Evolutionary conservation across 2,797 vertebrate genomes (phyloP).

Genomic region (Cynopterus sphinx): DNA sequence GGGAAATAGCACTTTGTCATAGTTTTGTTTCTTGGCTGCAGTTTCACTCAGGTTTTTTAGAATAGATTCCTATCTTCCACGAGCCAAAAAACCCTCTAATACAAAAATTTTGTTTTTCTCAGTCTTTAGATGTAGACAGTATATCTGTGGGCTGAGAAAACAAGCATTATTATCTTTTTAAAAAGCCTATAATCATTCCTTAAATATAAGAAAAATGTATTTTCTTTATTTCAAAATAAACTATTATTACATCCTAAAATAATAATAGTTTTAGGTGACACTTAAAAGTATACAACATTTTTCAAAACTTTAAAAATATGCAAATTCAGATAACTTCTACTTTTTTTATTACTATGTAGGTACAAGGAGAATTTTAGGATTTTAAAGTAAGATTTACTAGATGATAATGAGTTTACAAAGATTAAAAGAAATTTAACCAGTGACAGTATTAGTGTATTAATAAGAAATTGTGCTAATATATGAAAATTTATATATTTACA

Average conservation of each 20-base stretch:
- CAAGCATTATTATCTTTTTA: not conserved
- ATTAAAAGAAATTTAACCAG: not conserved
- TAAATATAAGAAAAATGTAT: not conserved
- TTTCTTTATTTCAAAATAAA: slow-evolving; percentile 15
- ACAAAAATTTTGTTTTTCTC: not conserved
- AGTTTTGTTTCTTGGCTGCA: not conserved
- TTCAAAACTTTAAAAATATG: not conserved
- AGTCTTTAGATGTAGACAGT: not conserved
- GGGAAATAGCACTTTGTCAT: not conserved
- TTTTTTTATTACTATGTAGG: not conserved
- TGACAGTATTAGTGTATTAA: not conserved
- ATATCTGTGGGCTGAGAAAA: not conserved
- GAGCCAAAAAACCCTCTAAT: not conserved
- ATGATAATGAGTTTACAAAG: not conserved
- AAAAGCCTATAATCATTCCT: not conserved
- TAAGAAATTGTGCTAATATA: not conserved
- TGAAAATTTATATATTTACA: not conserved
- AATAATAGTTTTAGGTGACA: not conserved
- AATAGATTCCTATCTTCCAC: not conserved
- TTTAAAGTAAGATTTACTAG: not conserved
- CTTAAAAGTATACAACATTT: not conserved
- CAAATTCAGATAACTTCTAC: not conserved
- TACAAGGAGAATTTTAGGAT: not conserved
- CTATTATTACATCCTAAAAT: not conserved
- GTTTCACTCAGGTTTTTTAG: not conserved